Base-by-base conservation (phyloP, 2,113 vertebrate species). In the Ascaphus truei region DNA sequence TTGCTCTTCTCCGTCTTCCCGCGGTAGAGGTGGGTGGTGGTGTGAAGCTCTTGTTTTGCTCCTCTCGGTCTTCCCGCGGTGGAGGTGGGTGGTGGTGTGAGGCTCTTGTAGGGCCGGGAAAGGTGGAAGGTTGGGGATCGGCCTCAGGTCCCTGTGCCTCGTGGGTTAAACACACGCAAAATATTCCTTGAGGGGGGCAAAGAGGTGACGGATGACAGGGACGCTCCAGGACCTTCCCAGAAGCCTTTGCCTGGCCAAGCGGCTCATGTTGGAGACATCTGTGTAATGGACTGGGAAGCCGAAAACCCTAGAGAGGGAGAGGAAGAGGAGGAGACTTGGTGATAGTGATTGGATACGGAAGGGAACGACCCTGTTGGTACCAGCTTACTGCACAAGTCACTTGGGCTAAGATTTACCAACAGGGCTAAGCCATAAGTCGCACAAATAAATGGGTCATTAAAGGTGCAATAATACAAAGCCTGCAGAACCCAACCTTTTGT, bases 191-290 rank as follows among this genome's bases (percentile, higher is more conserved):
- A 99, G 94, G 33, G 96, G 96, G 69, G 95, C 95, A 72, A 99
- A 99, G 84, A 99, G 95, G 90, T 99, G 96, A 80, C 96, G 95
- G 79, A 98, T 99, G 60, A 98, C 96, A 1, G 96, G 96, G 76
- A 99, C 96, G 47, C 96, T 98, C 96, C 96, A 98, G 3, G 96
- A 98, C 61, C 96, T 86, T 75, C 96, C 95, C 78, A 98, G 93
- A 76, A 98, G 94, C 91, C 95, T 93, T 89, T 98, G 96, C 81
- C 96, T 92, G 45, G 94, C 95, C 92, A 98, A 90, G 64, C 95
- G 95, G 87, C 96, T 98, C 96, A 99, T 98, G 91, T 99, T 99
- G 84, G 96, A 99, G 78, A 98, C 96, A 34, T 99, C 96, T 0
- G 96, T 98, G 79, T 98, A 98, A 87, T 98, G 96, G 83, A 97